A percentile compares a stretch with the other conserved stretches of the same genome.
These are phyloP conservation scores for Xiphorhynchus elegans DNA, from an alignment of 2,113 vertebrate species.

Conservation along the genomic window DNA sequence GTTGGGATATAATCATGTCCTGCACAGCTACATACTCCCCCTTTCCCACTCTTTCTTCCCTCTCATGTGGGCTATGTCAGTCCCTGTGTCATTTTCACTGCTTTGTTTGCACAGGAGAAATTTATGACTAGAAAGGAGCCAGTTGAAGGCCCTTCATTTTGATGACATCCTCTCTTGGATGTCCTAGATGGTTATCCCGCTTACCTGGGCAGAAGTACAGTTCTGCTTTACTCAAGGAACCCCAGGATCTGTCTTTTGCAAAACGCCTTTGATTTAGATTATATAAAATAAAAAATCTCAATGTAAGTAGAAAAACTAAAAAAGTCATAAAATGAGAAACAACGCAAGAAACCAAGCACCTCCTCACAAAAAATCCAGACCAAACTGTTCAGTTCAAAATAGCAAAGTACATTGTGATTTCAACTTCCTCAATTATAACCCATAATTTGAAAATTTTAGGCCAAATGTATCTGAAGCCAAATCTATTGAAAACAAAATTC, in stretches of 20 bases:
- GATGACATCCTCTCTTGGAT: not conserved
- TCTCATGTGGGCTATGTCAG: not conserved
- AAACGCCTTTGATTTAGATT: not conserved
- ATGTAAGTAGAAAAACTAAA: not conserved
- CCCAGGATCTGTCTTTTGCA: not conserved
- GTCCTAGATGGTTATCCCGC: not conserved
- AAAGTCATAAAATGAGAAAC: not conserved
- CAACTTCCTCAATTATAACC: not conserved
- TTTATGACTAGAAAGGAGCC: not conserved
- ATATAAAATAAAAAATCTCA: not conserved
- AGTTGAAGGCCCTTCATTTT: not conserved
- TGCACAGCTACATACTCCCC: not conserved
- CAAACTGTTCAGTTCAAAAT: not conserved
- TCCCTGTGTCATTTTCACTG: not conserved
- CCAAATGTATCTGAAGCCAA: not conserved
- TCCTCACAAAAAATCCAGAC: not conserved
- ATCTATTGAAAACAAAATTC: not conserved
- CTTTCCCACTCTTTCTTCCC: not conserved
- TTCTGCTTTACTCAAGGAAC: not conserved
- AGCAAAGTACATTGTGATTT: not conserved
- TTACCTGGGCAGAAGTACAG: not conserved
- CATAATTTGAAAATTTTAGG: not conserved
- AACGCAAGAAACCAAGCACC: accelerated
- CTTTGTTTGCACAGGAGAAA: not conserved
- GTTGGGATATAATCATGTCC: not conserved